Percentiles rank a stretch among this genome's conserved stretches.
Evolutionary conservation across 2,113 vertebrate genomes (phyloP).

Genomic region (Cranoglanis bouderius): DNA sequence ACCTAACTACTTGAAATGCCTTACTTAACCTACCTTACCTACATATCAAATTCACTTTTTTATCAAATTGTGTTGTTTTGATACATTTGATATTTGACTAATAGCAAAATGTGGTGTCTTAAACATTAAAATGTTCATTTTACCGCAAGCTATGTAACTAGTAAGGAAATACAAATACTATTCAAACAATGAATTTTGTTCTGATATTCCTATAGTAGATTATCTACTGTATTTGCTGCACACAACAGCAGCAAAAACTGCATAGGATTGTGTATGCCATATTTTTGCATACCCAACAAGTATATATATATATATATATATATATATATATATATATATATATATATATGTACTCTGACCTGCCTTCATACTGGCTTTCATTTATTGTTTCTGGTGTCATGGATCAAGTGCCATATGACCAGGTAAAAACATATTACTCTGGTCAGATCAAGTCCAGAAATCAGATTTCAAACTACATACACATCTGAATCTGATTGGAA

Average conservation of each 20-base stretch:
- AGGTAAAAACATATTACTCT: not conserved
- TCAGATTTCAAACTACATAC: not conserved
- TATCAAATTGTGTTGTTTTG: not conserved
- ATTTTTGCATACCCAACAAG: not conserved
- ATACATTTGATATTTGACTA: not conserved
- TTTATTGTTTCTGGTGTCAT: not conserved
- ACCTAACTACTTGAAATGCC: not conserved
- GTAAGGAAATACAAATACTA: not conserved
- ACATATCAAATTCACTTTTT: no score
- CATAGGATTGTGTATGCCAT: not conserved
- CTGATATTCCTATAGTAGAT: not conserved
- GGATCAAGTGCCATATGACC: not conserved
- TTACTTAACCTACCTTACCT: not conserved
- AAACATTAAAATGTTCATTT: not conserved
- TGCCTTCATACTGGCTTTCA: not conserved
- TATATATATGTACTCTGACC: not conserved
- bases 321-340: not conserved
- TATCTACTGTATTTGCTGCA: not conserved
- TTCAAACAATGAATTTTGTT: not conserved
- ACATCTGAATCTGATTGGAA: not conserved
- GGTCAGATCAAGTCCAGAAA: not conserved
- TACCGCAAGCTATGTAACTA: not conserved
- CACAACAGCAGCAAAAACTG: not conserved
- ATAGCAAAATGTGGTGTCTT: not conserved
- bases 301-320: not conserved